phyloP scores from a whole-genome alignment of 2,113 vertebrate species.

The Cinclus cinclus region DNA sequence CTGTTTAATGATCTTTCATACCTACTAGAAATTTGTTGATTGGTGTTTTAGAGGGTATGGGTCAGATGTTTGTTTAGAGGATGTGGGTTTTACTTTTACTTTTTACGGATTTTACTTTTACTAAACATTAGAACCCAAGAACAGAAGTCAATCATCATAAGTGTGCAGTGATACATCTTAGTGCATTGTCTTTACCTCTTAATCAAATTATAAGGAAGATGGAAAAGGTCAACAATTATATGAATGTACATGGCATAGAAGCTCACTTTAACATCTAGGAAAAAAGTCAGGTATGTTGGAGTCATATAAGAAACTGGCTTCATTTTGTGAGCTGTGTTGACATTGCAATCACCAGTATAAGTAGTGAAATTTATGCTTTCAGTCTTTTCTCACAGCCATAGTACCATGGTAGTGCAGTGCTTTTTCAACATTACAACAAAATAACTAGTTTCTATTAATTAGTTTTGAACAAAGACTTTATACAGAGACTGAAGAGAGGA shows the following conservation, averaged over 20 bases:
- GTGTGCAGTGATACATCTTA: neutral
- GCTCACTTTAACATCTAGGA: neutral
- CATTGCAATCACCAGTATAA: neutral
- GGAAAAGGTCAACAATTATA: neutral
- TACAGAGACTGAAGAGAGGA: neutral
- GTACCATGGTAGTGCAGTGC: neutral
- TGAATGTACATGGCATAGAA: neutral
- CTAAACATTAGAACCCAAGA: neutral
- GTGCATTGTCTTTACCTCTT: neutral
- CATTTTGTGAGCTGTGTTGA: neutral
- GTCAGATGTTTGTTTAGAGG: neutral
- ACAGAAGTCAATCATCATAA: neutral
- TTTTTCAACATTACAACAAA: neutral
- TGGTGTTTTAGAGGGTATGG: neutral
- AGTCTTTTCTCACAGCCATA: neutral
- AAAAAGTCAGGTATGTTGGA: neutral
- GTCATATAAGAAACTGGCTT: neutral
- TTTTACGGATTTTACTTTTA: neutral
- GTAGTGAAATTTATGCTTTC: neutral
- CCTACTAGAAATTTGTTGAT: neutral
- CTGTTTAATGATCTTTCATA: neutral
- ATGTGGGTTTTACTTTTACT: neutral
- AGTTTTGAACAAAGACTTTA: neutral
- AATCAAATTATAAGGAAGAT: neutral
- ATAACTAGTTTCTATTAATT: neutral